Evolutionary conservation across 2,113 vertebrate species (phyloP), one percentile per base, ranked within the genome.

Genomic region (Columbina picui): DNA sequence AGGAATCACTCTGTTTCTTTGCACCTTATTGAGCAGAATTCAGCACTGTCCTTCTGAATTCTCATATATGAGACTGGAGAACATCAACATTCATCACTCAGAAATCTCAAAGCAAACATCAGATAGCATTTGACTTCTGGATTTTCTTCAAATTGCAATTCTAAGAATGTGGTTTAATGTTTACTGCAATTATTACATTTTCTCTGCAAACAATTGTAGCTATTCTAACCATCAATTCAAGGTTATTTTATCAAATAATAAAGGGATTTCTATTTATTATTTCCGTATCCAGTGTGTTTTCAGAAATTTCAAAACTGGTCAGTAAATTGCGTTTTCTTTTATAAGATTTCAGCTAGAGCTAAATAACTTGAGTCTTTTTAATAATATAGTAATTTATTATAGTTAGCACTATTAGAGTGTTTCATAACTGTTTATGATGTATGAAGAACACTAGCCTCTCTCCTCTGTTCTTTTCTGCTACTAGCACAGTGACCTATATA

Each of bases 1-100:
- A 75, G 56, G 73, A 91, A 75, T 89, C 43, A 43, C 14, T 57
- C 79, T 89, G 57, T 27, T 89, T 94, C 49, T 91, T 93, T 87
- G 49, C 63, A 52, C 38, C 45, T 84, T 79, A 65, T 0, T 41
- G 47, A 91, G 29, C 17, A 86, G 80, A 92, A 81, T 75, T 90
- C 73, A 91, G 17, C 38, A 56, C 22, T 47, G 29, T 61, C 29
- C 55, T 86, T 69, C n/a, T 52, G 55, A 81, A 71, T 74, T 90
- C 41, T 32, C 23, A 20, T 12, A 20, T 45, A 29, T 14, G 21
- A 74, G 55, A 73, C 9, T 50, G 16, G 60, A 27, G 74, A 73
- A 69, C 45, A 74, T 38, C 52, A 80, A 65, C n/a, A 68, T 74
- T 92, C 82, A 34, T 76, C 38, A 57, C 38, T 85, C 61, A 63